Base-by-base conservation (phyloP, 1,140 invertebrate genomes). In the Euborellia annulipes region DNA sequence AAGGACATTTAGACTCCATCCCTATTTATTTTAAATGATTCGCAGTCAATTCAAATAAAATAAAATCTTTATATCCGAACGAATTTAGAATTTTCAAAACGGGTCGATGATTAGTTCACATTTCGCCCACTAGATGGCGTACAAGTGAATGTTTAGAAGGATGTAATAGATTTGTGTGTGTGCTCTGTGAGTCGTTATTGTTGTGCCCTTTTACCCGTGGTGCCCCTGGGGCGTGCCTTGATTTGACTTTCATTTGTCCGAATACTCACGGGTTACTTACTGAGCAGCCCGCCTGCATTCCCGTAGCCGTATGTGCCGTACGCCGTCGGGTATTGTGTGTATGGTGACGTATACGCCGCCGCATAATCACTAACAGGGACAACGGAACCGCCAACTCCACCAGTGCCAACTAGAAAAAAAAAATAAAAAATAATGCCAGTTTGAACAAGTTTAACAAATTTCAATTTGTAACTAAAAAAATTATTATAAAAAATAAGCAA, bases 261-360 rank as follows among this genome's bases (percentile, higher is more conserved):
- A 27, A 76, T 76, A 76, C 74, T 76, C 74, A 78, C 73, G 71
- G 67, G 71, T 73, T 76, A 82, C 79, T 80, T 79, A 82, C 80
- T 82, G 71, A 84, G 76, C 65, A 84, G 71, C 62, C 79, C 76
- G 67, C 75, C 75, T 56, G 77, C 70, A 51, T 76, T 67, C 41
- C 76, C 72, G 63, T 82, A 82, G 50, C 77, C 75, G 55, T 83
- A 83, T 13, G 75, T 71, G 43, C 76, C 75, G 55, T 82, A 83
- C 65, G 45, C 67, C 34, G 78, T 64, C 20, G 72, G 72, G 61
- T 84, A 84, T 59, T 83, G 79, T 48, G 76, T 74, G 59, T 83
- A 84, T 3, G 78, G 74, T 22, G 79, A 75, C 55, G 70, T 78
- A 61, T 84, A 84, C 11, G 23, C 23, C 23, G 23, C 23, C 16